Conservation (phyloP, 2,113 vertebrate genomes). For the Eublepharis macularius region DNA sequence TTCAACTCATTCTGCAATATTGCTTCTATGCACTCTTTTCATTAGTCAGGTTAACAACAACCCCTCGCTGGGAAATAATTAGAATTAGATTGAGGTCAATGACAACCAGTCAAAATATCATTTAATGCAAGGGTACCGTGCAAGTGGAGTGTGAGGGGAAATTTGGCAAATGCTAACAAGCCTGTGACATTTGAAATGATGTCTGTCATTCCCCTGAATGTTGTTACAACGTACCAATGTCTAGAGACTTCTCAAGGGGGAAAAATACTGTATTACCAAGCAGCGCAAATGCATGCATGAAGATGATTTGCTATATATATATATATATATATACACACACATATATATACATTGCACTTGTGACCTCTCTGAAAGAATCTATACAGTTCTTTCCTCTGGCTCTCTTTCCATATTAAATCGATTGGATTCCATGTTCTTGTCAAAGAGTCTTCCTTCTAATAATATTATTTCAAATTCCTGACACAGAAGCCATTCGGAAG, state of each 20-base stretch:
- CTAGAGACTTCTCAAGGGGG: neutral
- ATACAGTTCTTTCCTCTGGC: neutral
- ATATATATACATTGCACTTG: neutral
- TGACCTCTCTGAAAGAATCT: neutral
- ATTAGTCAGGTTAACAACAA: constrained; percentile 13
- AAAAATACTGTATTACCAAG: neutral
- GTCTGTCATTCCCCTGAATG: neutral
- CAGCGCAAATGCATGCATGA: neutral
- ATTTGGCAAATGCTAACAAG: constrained; percentile 16
- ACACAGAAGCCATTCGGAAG: neutral
- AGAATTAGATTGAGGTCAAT: constrained; percentile 44
- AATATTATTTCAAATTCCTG: neutral
- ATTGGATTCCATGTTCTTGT: neutral
- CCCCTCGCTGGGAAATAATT: constrained; percentile 21
- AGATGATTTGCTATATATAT: neutral
- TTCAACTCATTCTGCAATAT: constrained; percentile 16
- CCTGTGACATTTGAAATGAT: neutral
- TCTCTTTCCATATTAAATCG: neutral
- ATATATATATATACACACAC: neutral
- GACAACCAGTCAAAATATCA: neutral
- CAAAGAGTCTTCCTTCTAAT: constrained; percentile 10
- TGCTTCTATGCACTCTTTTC: neutral
- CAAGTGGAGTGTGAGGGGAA: neutral
- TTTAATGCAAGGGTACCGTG: neutral
- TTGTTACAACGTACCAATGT: neutral